Conservation (phyloP, 2,797 vertebrate genomes). For the Oreochromis mossambicus region DNA sequence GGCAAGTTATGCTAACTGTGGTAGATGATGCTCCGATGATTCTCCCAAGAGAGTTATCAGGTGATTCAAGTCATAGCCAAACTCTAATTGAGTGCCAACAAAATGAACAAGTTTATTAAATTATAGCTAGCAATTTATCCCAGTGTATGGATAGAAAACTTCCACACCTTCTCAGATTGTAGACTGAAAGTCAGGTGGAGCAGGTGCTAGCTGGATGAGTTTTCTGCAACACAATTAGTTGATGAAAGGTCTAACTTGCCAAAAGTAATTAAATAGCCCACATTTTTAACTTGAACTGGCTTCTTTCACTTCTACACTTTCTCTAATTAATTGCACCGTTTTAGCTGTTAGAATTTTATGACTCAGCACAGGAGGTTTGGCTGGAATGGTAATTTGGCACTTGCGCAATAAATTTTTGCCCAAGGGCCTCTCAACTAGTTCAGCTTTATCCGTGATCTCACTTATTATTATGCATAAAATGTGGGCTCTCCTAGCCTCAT, state of each 20-base stretch:
- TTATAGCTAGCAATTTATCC: neutral
- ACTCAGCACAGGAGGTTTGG: neutral
- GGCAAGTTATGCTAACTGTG: neutral
- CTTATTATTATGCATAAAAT: neutral
- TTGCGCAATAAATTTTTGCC: neutral
- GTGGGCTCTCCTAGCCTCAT: neutral
- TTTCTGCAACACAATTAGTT: neutral
- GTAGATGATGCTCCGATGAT: neutral
- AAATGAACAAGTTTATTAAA: neutral
- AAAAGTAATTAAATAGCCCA: neutral
- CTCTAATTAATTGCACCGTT: neutral
- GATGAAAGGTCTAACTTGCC: neutral
- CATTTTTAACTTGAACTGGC: neutral
- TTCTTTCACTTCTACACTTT: neutral
- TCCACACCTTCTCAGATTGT: neutral
- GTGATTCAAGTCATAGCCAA: neutral
- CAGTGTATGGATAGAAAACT: neutral
- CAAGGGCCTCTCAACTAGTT: neutral
- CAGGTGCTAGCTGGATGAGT: neutral
- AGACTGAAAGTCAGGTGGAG: neutral
- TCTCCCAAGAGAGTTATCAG: too few species aligned
- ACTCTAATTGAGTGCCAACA: neutral
- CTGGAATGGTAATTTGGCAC: neutral
- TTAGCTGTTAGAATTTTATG: neutral
- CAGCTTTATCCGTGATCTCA: neutral